A percentile compares a stretch with the other conserved stretches of the same genome.
phyloP scores from a whole-genome alignment of 2,888 invertebrate genomes.

The Neocrepidodera transversa region DNA sequence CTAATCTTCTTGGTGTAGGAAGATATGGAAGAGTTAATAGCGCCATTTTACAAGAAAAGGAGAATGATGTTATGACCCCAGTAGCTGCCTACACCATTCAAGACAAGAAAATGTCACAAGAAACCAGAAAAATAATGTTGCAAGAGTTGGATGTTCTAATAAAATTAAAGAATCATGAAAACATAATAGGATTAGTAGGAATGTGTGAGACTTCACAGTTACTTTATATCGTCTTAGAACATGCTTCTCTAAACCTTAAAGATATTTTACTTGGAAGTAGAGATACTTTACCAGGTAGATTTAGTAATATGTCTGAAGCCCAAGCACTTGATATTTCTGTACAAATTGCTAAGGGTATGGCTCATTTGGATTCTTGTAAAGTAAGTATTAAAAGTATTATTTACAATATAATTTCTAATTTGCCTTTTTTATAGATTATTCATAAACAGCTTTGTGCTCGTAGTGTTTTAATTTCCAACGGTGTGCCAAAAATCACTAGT shows the following conservation, averaged over 20 bases:
- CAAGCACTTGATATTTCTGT: slow-evolving; percentile 70
- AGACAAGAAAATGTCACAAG: slow-evolving; percentile 61
- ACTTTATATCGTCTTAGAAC: slow-evolving; percentile 77
- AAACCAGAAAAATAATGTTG: slow-evolving; percentile 61
- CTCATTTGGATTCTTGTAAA: slow-evolving; percentile 70
- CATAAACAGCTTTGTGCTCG: slow-evolving; percentile 78
- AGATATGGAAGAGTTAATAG: slow-evolving; percentile 80
- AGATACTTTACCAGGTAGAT: slow-evolving; percentile 63
- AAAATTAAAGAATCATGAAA: slow-evolving; percentile 72
- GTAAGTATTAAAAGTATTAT: slow-evolving; percentile 48
- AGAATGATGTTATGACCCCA: slow-evolving; percentile 61
- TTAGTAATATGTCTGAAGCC: slow-evolving; percentile 66
- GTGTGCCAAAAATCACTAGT: slow-evolving; percentile 67
- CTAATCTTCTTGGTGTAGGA: slow-evolving; percentile 73
- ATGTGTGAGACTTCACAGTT: slow-evolving; percentile 81
- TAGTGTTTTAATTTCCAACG: slow-evolving; percentile 72
- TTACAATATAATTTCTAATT: too few relatives aligned
- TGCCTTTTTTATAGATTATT: slow-evolving; percentile 63
- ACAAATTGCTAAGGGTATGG: slow-evolving; percentile 76
- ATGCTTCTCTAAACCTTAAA: slow-evolving; percentile 72
- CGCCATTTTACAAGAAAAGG: slow-evolving; percentile 72
- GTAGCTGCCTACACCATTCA: slow-evolving; percentile 73
- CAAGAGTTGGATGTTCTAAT: slow-evolving; percentile 77
- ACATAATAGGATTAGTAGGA: slow-evolving; percentile 77
- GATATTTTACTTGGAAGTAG: slow-evolving; percentile 71